Evolutionary conservation across 1,140 invertebrate genomes (phyloP).

Genomic region (Eriosoma lanigerum): DNA sequence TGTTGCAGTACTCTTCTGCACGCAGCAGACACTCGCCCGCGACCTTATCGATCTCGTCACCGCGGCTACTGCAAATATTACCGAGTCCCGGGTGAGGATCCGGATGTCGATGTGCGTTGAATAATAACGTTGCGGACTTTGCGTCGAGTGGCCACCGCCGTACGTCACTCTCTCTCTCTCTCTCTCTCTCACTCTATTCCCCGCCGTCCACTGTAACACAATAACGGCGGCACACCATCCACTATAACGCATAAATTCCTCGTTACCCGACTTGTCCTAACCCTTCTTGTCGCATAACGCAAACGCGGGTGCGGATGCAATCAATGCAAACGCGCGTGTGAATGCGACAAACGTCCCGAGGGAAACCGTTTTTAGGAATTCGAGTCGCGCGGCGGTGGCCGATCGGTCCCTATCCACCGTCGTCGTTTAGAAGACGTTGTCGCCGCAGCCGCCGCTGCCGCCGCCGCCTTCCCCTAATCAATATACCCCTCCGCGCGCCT

Average conservation of each 20-base stretch:
- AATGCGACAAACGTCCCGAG: slow-evolving; percentile 23
- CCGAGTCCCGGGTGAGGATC: too few species aligned
- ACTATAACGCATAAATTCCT: too few species aligned
- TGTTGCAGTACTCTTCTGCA: background rate
- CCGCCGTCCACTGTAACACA: too few species aligned
- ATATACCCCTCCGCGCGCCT: slow-evolving; percentile 14
- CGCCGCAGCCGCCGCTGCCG: slow-evolving; percentile 3
- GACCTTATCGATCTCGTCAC: background rate
- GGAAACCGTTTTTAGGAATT: slow-evolving; percentile 24
- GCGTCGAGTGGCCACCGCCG: too few species aligned
- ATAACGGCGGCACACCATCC: too few species aligned
- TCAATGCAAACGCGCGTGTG: slow-evolving; percentile 13
- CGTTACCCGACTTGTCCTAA: too few species aligned
- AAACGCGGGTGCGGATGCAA: background rate
- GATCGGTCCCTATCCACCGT: slow-evolving; percentile 31
- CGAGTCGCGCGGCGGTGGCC: background rate
- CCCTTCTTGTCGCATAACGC: too few species aligned
- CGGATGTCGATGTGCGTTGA: background rate
- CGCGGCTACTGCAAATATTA: too few species aligned
- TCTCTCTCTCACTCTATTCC: too few species aligned
- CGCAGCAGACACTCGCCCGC: background rate
- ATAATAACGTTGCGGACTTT: slow-evolving; percentile 20
- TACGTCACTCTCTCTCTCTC: too few species aligned
- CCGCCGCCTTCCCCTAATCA: slow-evolving; percentile 32
- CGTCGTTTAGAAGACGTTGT: slow-evolving; percentile 40